Conservation (phyloP, 2,888 invertebrate species). For the Cheilosia vulpina region DNA sequence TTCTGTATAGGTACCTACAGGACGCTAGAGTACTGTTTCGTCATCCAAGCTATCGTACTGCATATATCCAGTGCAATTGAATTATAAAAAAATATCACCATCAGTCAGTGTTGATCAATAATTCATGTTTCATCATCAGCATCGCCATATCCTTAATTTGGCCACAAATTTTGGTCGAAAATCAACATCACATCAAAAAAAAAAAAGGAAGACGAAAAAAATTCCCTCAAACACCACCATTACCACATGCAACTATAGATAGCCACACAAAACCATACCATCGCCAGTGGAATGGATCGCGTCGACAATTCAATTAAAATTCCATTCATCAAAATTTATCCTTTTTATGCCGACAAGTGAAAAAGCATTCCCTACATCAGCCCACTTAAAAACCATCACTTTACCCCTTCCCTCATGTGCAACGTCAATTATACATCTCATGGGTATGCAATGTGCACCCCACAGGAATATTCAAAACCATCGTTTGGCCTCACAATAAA, state of each 20-base stretch:
- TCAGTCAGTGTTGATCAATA: constrained; percentile 49
- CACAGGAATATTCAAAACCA: constrained; percentile 32
- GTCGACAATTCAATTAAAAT: constrained; percentile 74
- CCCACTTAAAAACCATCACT: not conserved
- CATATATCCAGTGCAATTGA: not conserved
- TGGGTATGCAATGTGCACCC: constrained; percentile 49
- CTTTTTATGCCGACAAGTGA: constrained; percentile 68
- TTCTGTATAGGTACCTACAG: too few species aligned
- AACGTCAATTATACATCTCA: constrained; percentile 51
- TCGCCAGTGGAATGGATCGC: constrained; percentile 54
- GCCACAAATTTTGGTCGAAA: constrained; percentile 56
- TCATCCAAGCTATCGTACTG: too few species aligned
- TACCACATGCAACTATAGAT: constrained; percentile 1
- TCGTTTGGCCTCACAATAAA: constrained; percentile 9
- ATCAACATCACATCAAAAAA: constrained; percentile 21
- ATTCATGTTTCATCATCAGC: constrained; percentile 59
- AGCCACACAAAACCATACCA: constrained; percentile 17
- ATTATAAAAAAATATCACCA: not conserved
- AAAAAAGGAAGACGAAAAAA: constrained; percentile 33
- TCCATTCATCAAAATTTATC: constrained; percentile 68
- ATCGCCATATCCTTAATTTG: constrained; percentile 21
- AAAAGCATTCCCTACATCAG: constrained; percentile 39
- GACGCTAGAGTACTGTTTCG: too few species aligned
- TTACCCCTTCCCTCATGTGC: constrained; percentile 17
- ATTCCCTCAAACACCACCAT: constrained; percentile 50